These are phyloP conservation scores for Microctonus hyperodae DNA, from an alignment of 2,888 invertebrate species.

Conservation along the genomic window DNA sequence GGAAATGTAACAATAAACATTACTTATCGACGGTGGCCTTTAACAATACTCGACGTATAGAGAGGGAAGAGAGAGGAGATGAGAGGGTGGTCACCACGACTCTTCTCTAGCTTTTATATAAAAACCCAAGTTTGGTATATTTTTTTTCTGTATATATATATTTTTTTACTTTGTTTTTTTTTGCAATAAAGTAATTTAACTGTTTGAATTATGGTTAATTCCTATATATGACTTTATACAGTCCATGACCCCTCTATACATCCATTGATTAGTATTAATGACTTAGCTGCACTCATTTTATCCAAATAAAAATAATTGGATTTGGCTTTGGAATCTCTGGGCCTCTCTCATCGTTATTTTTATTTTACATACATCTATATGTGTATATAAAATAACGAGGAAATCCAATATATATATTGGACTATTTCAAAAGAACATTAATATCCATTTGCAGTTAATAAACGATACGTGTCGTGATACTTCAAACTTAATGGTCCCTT, in stretches of 20 bases:
- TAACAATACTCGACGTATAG: slow-evolving; percentile 51
- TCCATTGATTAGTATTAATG: slow-evolving; percentile 64
- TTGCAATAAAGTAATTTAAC: slow-evolving; percentile 63
- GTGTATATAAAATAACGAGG: background rate
- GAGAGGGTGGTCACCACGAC: slow-evolving; percentile 24
- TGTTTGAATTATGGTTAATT: slow-evolving; percentile 63
- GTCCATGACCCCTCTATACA: slow-evolving; percentile 37
- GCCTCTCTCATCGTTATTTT: slow-evolving; percentile 36
- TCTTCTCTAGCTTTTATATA: slow-evolving; percentile 38
- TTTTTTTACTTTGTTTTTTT: slow-evolving; percentile 42
- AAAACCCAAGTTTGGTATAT: slow-evolving; percentile 52
- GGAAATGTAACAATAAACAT: slow-evolving; percentile 63
- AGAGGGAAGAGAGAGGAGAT: slow-evolving; percentile 37
- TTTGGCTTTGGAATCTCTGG: slow-evolving; percentile 59
- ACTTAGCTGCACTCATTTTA: slow-evolving; percentile 64
- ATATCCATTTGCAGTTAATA: slow-evolving; percentile 64
- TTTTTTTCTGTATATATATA: slow-evolving; percentile 18
- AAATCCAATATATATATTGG: slow-evolving; percentile 49
- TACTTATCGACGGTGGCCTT: slow-evolving; percentile 61
- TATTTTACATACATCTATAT: slow-evolving; percentile 10
- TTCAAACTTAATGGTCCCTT: slow-evolving; percentile 59
- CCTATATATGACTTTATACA: slow-evolving; percentile 46
- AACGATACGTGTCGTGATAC: slow-evolving; percentile 59
- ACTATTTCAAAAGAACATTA: slow-evolving; percentile 60
- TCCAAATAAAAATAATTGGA: slow-evolving; percentile 64